Evolutionary conservation across 2,113 vertebrate species (phyloP).

Genomic region (Tetraodon nigroviridis): DNA sequence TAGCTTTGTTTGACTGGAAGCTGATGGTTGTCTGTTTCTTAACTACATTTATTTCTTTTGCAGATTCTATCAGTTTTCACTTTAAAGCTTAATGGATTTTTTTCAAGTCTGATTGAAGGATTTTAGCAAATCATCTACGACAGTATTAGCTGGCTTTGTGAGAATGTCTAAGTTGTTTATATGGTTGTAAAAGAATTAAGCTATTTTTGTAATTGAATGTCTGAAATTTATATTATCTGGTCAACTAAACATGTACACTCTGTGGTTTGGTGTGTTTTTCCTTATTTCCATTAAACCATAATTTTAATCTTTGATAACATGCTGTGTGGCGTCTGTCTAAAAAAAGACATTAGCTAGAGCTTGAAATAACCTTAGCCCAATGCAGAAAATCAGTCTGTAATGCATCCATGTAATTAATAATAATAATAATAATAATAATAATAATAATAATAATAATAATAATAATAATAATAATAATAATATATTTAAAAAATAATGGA

Average conservation of each 20-base stretch:
- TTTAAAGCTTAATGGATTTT: conserved; percentile 22
- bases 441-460: no score
- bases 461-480: no score
- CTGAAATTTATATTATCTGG: conserved; percentile 58
- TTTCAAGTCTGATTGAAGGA: conserved; percentile 33
- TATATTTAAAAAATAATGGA: no score
- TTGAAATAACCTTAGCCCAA: no score
- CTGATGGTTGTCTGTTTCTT: conserved; percentile 59
- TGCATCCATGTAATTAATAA: no score
- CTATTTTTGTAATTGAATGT: conserved; percentile 74
- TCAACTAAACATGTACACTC: conserved; percentile 61
- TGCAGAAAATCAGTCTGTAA: no score
- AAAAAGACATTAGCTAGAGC: no score
- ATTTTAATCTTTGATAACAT: background rate
- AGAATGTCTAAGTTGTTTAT: conserved; percentile 60
- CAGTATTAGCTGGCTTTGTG: conserved; percentile 61
- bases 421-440: no score
- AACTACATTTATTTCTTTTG: conserved; percentile 59
- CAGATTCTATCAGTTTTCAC: conserved; percentile 54
- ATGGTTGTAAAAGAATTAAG: conserved; percentile 71
- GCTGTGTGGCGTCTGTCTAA: no score
- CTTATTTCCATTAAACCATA: conserved; percentile 41
- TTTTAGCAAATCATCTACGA: conserved; percentile 42
- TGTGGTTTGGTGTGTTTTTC: conserved; percentile 32
- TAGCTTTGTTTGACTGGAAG: conserved; percentile 34